Conservation (phyloP, 2,113 vertebrate species). For the Salvelinus sp. region DNA sequence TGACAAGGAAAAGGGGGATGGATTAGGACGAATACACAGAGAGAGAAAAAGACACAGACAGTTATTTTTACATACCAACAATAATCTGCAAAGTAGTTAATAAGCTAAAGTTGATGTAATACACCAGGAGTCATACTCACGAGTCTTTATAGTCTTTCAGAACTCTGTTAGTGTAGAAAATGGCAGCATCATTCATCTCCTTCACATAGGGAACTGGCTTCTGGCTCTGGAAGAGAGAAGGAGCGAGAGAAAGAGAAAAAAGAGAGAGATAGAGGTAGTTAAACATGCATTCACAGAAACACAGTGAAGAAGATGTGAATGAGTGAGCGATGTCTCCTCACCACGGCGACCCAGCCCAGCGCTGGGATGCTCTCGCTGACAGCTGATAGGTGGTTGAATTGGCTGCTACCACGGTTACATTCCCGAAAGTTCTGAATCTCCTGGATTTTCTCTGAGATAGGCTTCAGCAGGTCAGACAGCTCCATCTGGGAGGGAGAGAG, state of each 20-base stretch:
- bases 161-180: constrained; percentile 98
- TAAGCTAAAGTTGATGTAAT: neutral
- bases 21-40: too few relatives aligned
- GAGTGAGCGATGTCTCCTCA: constrained; percentile 55
- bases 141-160: constrained; percentile 96
- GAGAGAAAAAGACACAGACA: too few relatives aligned
- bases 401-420: constrained; percentile 85
- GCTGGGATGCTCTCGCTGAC: constrained; percentile 97
- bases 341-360: constrained; percentile 95
- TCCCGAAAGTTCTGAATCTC: constrained; percentile 93
- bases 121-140: constrained; percentile 69
- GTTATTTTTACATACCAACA: too few relatives aligned
- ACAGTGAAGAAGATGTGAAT: too few relatives aligned
- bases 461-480: constrained; percentile 83
- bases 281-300: neutral
- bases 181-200: constrained; percentile 98
- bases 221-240: constrained; percentile 76
- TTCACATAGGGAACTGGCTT: constrained; percentile 97
- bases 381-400: constrained; percentile 96
- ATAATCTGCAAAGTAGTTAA: too few relatives aligned
- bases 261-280: constrained; percentile 4
- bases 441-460: constrained; percentile 93
- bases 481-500: constrained; percentile 74
- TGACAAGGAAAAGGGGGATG: too few relatives aligned
- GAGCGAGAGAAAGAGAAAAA: too few relatives aligned